Percentiles rank a stretch among this genome's conserved stretches.
Conservation (phyloP, 92 coral and sea anemone species). For the Umimayanthus chanpuru region DNA sequence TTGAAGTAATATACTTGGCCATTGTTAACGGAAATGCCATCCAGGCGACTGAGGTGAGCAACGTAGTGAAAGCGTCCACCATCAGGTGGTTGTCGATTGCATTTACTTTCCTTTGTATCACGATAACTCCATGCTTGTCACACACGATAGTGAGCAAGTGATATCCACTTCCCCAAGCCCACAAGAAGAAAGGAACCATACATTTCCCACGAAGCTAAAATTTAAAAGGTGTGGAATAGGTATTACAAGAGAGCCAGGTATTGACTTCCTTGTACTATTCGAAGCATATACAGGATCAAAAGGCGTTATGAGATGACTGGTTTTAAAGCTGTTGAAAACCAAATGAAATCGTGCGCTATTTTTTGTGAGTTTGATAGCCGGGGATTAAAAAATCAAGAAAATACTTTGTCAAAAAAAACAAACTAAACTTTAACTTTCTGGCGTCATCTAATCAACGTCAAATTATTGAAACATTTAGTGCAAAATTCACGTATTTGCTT, state of each 20-base stretch:
- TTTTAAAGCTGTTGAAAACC: too few species aligned
- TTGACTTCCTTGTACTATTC: too few species aligned
- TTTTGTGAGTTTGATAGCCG: too few species aligned
- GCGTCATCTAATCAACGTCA: too few species aligned
- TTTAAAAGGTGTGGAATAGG: neutral
- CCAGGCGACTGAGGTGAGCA: slow-evolving; percentile 3
- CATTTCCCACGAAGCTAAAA: slow-evolving; percentile 28
- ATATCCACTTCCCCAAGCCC: slow-evolving; percentile 37
- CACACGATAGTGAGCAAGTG: neutral
- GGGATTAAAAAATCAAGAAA: too few species aligned
- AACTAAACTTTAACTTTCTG: too few species aligned
- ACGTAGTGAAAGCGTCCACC: neutral
- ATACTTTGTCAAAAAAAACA: too few species aligned
- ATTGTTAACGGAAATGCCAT: slow-evolving; percentile 15
- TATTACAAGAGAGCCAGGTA: neutral
- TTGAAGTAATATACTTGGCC: slow-evolving; percentile 12
- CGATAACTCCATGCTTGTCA: neutral
- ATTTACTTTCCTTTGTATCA: neutral
- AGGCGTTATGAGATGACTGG: too few species aligned
- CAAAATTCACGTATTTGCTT: too few species aligned
- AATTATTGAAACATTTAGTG: too few species aligned
- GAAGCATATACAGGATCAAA: too few species aligned
- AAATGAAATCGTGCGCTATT: too few species aligned
- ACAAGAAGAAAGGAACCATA: slow-evolving; percentile 30
- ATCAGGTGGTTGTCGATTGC: slow-evolving; percentile 19